A percentile compares a stretch with the other conserved stretches of the same genome.
phyloP scores from a whole-genome alignment of 2,888 invertebrate species.

The Drosophila greeni region DNA sequence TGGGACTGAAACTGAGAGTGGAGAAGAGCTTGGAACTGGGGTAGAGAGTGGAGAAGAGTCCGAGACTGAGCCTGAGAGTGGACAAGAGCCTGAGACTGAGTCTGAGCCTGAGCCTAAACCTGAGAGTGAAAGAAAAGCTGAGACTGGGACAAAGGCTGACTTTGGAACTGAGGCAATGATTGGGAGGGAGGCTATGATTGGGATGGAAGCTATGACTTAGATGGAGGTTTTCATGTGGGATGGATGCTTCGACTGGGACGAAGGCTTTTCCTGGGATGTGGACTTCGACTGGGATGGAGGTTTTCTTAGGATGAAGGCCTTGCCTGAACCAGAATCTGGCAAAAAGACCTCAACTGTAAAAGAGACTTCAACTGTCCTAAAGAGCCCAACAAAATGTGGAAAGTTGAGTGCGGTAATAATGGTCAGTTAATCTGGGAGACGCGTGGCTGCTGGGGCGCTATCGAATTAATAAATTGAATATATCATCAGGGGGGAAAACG shows the following conservation, averaged over 20 bases:
- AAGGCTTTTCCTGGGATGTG: too few relatives aligned
- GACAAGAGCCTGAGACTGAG: neutral
- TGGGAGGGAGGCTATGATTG: neutral
- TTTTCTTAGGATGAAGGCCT: too few relatives aligned
- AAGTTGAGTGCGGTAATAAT: constrained; percentile 14
- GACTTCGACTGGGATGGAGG: too few relatives aligned
- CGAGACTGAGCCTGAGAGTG: neutral
- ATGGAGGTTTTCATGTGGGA: too few relatives aligned
- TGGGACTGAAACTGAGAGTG: neutral
- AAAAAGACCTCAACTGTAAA: neutral
- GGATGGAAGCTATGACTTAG: too few relatives aligned
- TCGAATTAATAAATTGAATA: constrained; percentile 29
- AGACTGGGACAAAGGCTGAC: neutral
- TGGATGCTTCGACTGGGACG: too few relatives aligned
- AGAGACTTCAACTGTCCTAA: neutral
- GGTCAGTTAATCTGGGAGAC: constrained; percentile 9
- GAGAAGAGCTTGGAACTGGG: neutral
- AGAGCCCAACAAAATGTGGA: neutral
- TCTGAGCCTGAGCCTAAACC: neutral
- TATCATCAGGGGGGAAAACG: constrained; percentile 20
- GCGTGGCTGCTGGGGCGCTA: neutral
- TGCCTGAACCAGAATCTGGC: neutral
- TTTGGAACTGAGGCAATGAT: neutral
- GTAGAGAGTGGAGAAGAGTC: too few relatives aligned
- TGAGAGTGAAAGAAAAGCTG: neutral